phyloP scores from a whole-genome alignment of 2,113 vertebrate species.

The Anoura caudifer region DNA sequence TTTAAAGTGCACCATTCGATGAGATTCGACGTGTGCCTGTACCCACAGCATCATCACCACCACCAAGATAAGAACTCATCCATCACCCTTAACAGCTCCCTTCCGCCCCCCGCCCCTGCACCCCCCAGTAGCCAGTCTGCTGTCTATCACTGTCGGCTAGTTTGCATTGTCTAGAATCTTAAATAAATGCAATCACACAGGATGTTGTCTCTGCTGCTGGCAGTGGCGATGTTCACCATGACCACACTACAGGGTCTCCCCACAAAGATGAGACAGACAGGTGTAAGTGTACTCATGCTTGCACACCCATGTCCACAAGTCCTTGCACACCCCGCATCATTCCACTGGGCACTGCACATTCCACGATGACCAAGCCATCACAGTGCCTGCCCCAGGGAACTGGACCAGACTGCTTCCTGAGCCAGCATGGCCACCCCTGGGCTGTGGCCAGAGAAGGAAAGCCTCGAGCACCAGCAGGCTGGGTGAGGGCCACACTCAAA shows the following conservation, averaged over 20 bases:
- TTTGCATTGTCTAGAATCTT: background rate
- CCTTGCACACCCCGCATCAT: background rate
- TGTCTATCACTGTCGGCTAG: background rate
- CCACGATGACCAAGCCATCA: background rate
- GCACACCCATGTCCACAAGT: background rate
- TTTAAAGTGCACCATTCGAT: background rate
- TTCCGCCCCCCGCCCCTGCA: fast-evolving
- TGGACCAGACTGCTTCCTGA: background rate
- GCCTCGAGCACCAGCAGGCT: fast-evolving
- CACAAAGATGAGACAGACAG: background rate
- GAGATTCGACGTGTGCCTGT: background rate
- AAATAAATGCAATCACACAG: no score
- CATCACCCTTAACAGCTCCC: background rate
- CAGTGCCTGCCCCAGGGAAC: background rate
- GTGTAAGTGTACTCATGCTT: fast-evolving
- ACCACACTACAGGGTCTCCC: background rate
- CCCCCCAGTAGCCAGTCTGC: background rate
- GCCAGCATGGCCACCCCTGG: fast-evolving
- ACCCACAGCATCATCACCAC: background rate
- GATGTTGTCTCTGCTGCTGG: background rate
- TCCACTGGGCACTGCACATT: background rate
- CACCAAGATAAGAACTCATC: background rate
- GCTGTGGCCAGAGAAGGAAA: background rate
- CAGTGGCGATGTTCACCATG: background rate
- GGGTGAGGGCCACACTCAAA: background rate